Conservation (phyloP, 2,113 vertebrate species). For the Aegotheles bennettii region DNA sequence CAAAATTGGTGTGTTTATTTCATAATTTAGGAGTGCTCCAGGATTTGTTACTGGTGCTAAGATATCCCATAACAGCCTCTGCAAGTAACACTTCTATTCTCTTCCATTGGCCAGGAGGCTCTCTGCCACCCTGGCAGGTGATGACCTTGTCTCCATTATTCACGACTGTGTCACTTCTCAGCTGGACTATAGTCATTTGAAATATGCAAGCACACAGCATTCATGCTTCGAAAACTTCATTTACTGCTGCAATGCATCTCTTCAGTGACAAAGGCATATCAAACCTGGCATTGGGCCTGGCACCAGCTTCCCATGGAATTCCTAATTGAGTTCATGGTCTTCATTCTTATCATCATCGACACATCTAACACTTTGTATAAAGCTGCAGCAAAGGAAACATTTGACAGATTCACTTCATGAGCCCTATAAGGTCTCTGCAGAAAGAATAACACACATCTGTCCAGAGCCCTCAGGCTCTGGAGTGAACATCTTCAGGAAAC, state of each 20-base stretch:
- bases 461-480: neutral
- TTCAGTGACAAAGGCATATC: slow-evolving; percentile 39
- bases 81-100: neutral
- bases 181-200: slow-evolving; percentile 38
- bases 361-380: neutral
- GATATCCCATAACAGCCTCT: neutral
- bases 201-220: slow-evolving; percentile 22
- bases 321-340: slow-evolving; percentile 27
- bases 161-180: slow-evolving; percentile 41
- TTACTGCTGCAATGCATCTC: slow-evolving; percentile 52
- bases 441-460: neutral
- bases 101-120: neutral
- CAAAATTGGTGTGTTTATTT: neutral
- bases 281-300: slow-evolving; percentile 43
- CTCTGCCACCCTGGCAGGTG: neutral
- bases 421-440: neutral
- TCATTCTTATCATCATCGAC: neutral
- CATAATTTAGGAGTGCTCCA: neutral
- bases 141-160: slow-evolving; percentile 35
- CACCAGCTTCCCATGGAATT: slow-evolving; percentile 34
- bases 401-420: neutral
- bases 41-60: neutral
- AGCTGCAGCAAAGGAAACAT: neutral
- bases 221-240: slow-evolving; percentile 45
- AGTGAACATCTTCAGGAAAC: neutral